These are phyloP conservation scores for Papilio glaucus DNA, from an alignment of 1,140 invertebrate genomes.

Conservation along the genomic window DNA sequence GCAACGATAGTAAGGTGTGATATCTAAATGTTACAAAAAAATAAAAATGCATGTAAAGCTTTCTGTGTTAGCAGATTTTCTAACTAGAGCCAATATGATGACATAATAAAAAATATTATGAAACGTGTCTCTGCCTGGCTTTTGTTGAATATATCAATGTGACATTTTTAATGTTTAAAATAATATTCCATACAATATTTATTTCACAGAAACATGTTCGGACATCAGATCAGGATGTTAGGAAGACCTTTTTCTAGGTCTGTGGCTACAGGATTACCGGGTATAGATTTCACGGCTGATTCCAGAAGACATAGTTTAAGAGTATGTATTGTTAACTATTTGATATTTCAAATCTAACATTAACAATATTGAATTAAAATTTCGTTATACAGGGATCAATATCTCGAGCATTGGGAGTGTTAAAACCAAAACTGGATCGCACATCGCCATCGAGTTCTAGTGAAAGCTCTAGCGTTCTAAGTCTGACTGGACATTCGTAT, in stretches of 20 bases:
- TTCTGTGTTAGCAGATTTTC: conserved; percentile 74
- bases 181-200: conserved; percentile 43
- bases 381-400: conserved; percentile 86
- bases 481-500: conserved; percentile 67
- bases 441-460: conserved; percentile 85
- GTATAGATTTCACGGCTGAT: conserved; percentile 75
- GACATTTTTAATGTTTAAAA: conserved; percentile 46
- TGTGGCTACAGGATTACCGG: conserved; percentile 75
- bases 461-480: conserved; percentile 83
- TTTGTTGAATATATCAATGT: conserved; percentile 58
- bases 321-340: conserved; percentile 50
- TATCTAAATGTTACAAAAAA: conserved; percentile 42
- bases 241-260: conserved; percentile 79
- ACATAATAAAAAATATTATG: conserved; percentile 46
- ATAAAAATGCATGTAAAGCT: conserved; percentile 71
- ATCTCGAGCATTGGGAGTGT: conserved; percentile 87
- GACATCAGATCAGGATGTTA: conserved; percentile 80
- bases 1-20: conserved; percentile 23
- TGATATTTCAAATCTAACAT: background rate
- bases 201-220: conserved; percentile 78
- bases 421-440: conserved; percentile 85
- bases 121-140: conserved; percentile 72
- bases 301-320: conserved; percentile 76
- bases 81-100: conserved; percentile 65
- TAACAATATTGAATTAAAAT: background rate